These are phyloP conservation scores for Euwallacea similis DNA, from an alignment of 1,140 invertebrate species.

Conservation along the genomic window DNA sequence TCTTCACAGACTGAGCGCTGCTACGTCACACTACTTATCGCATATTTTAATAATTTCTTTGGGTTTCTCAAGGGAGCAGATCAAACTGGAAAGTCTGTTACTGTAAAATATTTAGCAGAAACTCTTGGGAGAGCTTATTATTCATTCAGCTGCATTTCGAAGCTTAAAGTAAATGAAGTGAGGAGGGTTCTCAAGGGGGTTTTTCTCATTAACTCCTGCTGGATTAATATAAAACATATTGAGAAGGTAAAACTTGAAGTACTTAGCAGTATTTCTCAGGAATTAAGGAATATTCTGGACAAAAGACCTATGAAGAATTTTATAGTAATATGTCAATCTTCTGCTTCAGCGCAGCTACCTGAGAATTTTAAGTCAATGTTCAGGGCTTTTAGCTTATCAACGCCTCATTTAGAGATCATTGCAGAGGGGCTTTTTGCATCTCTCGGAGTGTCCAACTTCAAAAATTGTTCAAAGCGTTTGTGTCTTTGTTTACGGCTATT, in stretches of 20 bases:
- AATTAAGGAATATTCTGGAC: slow-evolving; percentile 71
- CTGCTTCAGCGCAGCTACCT: slow-evolving; percentile 66
- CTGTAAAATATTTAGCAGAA: slow-evolving; percentile 78
- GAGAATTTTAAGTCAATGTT: slow-evolving; percentile 90
- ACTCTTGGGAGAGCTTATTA: slow-evolving; percentile 87
- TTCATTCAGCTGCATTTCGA: slow-evolving; percentile 90
- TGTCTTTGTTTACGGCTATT: slow-evolving; percentile 5
- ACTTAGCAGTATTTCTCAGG: slow-evolving; percentile 35
- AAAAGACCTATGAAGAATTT: slow-evolving; percentile 49
- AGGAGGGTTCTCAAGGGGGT: slow-evolving; percentile 60
- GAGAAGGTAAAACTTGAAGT: slow-evolving; percentile 42
- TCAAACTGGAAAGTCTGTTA: slow-evolving; percentile 89
- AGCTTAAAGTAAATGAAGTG: slow-evolving; percentile 85
- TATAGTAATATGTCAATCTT: slow-evolving; percentile 11
- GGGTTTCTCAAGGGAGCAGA: slow-evolving; percentile 80
- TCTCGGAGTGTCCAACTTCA: slow-evolving; percentile 78
- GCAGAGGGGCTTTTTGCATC: slow-evolving; percentile 87
- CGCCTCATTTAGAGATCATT: slow-evolving; percentile 86
- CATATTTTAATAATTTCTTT: slow-evolving; percentile 73
- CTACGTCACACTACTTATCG: slow-evolving; percentile 82
- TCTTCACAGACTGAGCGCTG: slow-evolving; percentile 80
- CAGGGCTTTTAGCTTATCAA: slow-evolving; percentile 90
- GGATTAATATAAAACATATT: slow-evolving; percentile 82
- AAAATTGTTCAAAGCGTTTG: slow-evolving; percentile 72
- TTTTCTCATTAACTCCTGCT: slow-evolving; percentile 48